These are phyloP conservation scores for Peribatodes rhomboidaria DNA, from an alignment of 2,888 invertebrate genomes.

Conservation along the genomic window DNA sequence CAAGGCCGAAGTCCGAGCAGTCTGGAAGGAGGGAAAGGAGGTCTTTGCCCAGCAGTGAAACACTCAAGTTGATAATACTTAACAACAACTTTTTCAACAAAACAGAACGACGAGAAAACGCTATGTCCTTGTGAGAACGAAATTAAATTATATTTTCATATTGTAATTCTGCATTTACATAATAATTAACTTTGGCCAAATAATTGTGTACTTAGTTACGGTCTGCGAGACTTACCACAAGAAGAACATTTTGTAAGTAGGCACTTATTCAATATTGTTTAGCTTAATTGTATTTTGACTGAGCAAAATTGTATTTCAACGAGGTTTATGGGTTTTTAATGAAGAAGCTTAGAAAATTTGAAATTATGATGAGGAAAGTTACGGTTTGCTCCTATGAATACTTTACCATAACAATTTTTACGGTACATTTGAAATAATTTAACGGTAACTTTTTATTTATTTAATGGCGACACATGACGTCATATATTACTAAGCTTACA, in stretches of 20 bases:
- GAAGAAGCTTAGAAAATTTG: background rate
- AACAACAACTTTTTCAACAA: background rate
- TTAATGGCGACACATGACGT: background rate
- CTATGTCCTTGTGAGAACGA: background rate
- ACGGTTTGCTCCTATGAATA: background rate
- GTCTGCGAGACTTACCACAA: slow-evolving; percentile 13
- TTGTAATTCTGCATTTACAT: slow-evolving; percentile 24
- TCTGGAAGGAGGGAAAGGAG: no score
- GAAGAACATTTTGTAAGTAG: slow-evolving; percentile 8
- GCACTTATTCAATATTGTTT: background rate
- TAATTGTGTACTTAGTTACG: slow-evolving; percentile 24
- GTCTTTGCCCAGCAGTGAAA: no score
- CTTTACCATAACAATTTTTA: background rate
- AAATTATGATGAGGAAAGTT: background rate
- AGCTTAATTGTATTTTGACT: background rate
- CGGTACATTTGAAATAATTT: background rate
- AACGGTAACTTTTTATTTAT: background rate
- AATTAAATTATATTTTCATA: slow-evolving; percentile 18
- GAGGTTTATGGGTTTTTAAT: slow-evolving; percentile 4
- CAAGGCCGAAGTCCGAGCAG: no score
- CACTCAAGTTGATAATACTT: no score
- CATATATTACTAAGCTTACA: no score
- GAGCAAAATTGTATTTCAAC: slow-evolving; percentile 6
- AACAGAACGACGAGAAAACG: slow-evolving; percentile 3
- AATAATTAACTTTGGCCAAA: slow-evolving; percentile 25